Evolutionary conservation across 2,888 invertebrate species (phyloP).

Genomic region (Podabrus alpinus): DNA sequence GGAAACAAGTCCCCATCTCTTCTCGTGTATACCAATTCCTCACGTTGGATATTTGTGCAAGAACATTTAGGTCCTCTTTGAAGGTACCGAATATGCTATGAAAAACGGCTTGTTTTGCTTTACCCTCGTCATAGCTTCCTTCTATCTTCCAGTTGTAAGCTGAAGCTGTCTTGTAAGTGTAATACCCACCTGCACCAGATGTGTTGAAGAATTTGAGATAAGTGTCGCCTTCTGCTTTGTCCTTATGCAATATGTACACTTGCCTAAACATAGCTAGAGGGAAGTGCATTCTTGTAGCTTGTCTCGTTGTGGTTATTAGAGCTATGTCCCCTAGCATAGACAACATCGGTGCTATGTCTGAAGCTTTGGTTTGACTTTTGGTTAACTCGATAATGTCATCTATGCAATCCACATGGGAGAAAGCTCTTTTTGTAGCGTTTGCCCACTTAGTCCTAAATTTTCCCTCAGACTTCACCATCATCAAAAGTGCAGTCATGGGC

Average conservation of each 20-base stretch:
- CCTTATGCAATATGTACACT: no score
- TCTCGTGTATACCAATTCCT: conserved; percentile 12
- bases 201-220: no score
- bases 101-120: no score
- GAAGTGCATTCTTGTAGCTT: neutral
- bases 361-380: neutral
- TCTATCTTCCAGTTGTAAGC: no score
- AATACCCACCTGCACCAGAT: no score
- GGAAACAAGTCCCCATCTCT: conserved; percentile 3
- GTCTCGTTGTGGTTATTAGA: neutral
- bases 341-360: neutral
- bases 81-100: no score
- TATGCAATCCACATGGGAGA: neutral
- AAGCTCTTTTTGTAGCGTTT: neutral
- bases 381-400: neutral
- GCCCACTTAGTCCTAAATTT: neutral
- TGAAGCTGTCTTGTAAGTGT: no score
- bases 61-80: no score
- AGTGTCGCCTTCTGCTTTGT: no score
- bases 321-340: neutral
- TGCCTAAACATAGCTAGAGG: no score
- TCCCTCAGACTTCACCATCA: neutral
- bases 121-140: no score
- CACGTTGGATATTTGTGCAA: neutral
- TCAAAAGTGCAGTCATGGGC: neutral